Conservation (phyloP, 2,888 invertebrate genomes). For the Eupsilia transversa region DNA sequence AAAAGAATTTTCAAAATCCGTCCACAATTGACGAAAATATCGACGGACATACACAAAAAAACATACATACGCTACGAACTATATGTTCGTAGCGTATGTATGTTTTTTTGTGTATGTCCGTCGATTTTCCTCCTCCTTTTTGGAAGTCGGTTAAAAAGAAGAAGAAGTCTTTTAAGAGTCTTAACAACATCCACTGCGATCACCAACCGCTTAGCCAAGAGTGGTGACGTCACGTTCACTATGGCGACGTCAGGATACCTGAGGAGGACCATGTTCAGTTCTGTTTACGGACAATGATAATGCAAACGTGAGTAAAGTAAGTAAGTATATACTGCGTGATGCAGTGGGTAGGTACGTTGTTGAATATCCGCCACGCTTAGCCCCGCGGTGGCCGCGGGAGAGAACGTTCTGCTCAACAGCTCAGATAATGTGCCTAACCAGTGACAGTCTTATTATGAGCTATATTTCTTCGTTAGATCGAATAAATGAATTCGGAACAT, state of each 20-base stretch:
- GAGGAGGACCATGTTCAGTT: not conserved
- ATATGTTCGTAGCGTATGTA: too few species aligned
- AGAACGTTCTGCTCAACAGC: constrained; percentile 16
- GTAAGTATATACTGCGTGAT: not conserved
- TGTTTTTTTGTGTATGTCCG: too few species aligned
- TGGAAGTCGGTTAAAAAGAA: too few species aligned
- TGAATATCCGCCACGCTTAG: constrained; percentile 21
- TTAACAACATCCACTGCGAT: not conserved
- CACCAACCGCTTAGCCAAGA: not conserved
- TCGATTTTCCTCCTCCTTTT: too few species aligned
- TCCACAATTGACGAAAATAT: too few species aligned
- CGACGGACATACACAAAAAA: too few species aligned
- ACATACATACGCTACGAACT: too few species aligned
- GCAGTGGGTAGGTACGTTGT: not conserved
- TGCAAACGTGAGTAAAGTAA: not conserved
- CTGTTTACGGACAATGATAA: constrained; percentile 8
- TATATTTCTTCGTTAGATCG: constrained; percentile 8
- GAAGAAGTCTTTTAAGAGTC: too few species aligned
- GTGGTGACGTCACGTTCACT: not conserved
- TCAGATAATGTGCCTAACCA: not conserved
- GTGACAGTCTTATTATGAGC: not conserved
- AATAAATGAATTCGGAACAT: not conserved
- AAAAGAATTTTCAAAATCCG: too few species aligned
- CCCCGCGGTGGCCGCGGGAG: not conserved
- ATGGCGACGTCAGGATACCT: not conserved